Conservation (phyloP, 1,140 invertebrate species). For the Hycleus cichorii region DNA sequence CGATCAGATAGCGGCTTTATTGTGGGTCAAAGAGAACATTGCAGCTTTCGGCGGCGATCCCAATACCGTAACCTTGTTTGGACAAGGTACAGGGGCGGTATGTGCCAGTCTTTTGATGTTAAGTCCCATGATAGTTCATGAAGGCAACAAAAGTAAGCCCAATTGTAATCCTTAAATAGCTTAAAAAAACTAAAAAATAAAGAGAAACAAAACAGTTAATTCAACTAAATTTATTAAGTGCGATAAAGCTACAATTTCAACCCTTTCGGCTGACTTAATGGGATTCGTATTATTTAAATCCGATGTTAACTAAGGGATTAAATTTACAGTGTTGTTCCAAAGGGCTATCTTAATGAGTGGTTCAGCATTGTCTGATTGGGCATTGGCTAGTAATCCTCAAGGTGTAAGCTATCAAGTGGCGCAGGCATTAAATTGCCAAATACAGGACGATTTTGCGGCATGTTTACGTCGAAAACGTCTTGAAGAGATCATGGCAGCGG, state of each 20-base stretch:
- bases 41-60: conserved; percentile 80
- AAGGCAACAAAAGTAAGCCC: conserved; percentile 25
- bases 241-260: too few relatives aligned
- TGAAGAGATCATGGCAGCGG: conserved; percentile 65
- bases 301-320: neutral
- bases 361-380: conserved; percentile 84
- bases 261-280: too few relatives aligned
- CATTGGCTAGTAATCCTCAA: conserved; percentile 71
- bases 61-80: conserved; percentile 77
- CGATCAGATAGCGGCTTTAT: conserved; percentile 79
- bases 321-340: conserved; percentile 71
- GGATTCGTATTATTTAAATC: neutral
- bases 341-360: conserved; percentile 91
- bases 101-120: conserved; percentile 84
- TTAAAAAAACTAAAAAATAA: neutral
- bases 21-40: conserved; percentile 85
- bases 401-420: conserved; percentile 76
- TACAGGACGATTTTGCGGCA: conserved; percentile 46
- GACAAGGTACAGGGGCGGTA: conserved; percentile 89
- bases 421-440: conserved; percentile 67
- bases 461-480: conserved; percentile 57
- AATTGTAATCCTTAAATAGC: too few relatives aligned
- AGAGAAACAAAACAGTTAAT: neutral
- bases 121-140: conserved; percentile 57
- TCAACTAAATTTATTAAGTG: too few relatives aligned